Evolutionary conservation across 2,888 invertebrate genomes (phyloP).

Genomic region (Drosophila longiperda): DNA sequence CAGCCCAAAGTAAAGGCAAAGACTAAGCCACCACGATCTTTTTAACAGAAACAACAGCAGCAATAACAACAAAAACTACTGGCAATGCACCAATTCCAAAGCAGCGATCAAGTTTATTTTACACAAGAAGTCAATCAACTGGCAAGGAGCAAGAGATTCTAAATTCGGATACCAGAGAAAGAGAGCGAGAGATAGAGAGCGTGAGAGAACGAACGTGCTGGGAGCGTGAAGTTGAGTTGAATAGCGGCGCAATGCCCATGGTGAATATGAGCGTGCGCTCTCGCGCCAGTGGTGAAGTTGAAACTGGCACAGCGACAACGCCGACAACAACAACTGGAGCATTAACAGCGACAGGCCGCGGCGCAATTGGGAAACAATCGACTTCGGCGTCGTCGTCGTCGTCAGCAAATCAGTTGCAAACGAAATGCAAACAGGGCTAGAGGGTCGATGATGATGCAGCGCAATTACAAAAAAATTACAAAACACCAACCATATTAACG

Average conservation of each 20-base stretch:
- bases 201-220: slow-evolving; percentile 38
- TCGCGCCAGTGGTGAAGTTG: slow-evolving; percentile 68
- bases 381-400: slow-evolving; percentile 64
- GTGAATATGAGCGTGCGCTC: slow-evolving; percentile 40
- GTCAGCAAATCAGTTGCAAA: slow-evolving; percentile 83
- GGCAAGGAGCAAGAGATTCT: slow-evolving; percentile 72
- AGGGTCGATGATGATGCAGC: slow-evolving; percentile 64
- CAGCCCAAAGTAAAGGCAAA: slow-evolving; percentile 60
- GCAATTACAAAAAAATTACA: slow-evolving; percentile 15
- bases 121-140: slow-evolving; percentile 73
- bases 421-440: slow-evolving; percentile 83
- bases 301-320: slow-evolving; percentile 62
- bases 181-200: slow-evolving; percentile 41
- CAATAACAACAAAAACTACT: slow-evolving; percentile 39
- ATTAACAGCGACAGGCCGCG: slow-evolving; percentile 54
- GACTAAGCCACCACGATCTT: slow-evolving; percentile 57
- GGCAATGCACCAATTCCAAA: slow-evolving; percentile 73
- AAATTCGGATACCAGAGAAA: slow-evolving; percentile 66
- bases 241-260: slow-evolving; percentile 31
- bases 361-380: slow-evolving; percentile 51
- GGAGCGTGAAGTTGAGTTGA: slow-evolving; percentile 56
- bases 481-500: slow-evolving; percentile 29
- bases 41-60: slow-evolving; percentile 68
- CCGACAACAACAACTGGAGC: slow-evolving; percentile 69
- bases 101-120: slow-evolving; percentile 79